A percentile compares a stretch with the other conserved stretches of the same genome.
These are phyloP conservation scores for Patella caerulea DNA, from an alignment of 2,888 invertebrate genomes.

Conservation along the genomic window DNA sequence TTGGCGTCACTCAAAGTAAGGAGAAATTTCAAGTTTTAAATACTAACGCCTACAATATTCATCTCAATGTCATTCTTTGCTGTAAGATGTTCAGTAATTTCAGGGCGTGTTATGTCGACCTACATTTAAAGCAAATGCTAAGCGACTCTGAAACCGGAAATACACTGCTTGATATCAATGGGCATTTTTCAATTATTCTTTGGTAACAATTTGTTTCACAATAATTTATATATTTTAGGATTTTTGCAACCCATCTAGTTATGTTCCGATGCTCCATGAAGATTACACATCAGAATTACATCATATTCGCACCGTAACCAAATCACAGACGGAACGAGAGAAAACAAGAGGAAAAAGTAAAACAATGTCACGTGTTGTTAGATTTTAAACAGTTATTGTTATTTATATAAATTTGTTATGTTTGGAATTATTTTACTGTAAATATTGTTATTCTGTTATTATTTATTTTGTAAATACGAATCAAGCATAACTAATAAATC, in stretches of 20 bases:
- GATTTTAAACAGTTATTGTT: slow-evolving; percentile 1
- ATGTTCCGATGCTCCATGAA: slow-evolving; percentile 88
- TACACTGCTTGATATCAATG: too few species aligned
- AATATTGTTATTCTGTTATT: too few species aligned
- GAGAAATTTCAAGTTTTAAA: background rate
- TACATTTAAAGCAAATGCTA: too few species aligned
- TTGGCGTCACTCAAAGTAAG: background rate
- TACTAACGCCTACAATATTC: background rate
- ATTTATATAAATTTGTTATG: background rate
- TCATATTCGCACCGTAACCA: slow-evolving; percentile 82
- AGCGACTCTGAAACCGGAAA: too few species aligned
- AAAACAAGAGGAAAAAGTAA: background rate
- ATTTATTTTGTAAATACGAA: too few species aligned
- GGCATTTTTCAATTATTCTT: too few species aligned
- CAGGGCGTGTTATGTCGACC: too few species aligned
- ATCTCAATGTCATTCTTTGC: too few species aligned
- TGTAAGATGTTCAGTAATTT: too few species aligned
- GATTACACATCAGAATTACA: slow-evolving; percentile 80
- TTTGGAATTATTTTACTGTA: too few species aligned
- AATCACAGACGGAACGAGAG: slow-evolving; percentile 73
- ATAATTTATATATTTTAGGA: slow-evolving; percentile 64
- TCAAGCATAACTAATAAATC: too few species aligned
- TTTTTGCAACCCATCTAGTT: slow-evolving; percentile 82
- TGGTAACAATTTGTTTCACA: background rate
- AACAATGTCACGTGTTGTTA: background rate